Evolutionary conservation across 2,888 invertebrate genomes (phyloP), one percentile per base, ranked within the genome.

Genomic region (Lamellibrachia satsuma): DNA sequence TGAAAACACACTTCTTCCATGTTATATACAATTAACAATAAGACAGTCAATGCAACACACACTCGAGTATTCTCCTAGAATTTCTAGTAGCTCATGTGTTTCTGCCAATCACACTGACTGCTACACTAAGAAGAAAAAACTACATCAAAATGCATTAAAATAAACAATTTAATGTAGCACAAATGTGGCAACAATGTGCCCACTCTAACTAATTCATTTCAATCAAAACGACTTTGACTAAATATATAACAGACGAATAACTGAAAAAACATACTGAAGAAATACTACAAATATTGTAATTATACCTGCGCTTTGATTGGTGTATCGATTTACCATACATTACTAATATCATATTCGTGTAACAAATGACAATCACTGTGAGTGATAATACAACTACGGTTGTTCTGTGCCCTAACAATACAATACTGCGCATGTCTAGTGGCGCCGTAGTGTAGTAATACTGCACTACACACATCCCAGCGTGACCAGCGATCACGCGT

Each of bases 381-480:
- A 75, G 75, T 75, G n/a, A 75, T 22, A 75, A n/a, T 75, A 75
- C 4, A 75, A 75, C 15, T 22, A n/a, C n/a, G 22, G 75, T 75
- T n/a, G 75, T n/a, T 75, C 75, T 15, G 75, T n/a, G 75, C 6
- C 0, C 75, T 75, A 22, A 75, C 22, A 11, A 75, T 22, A 75
- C 22, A 11, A 75, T 22, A 75, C 15, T 75, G 75, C 75, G 75
- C 75, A 75, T 75, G 75, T 75, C 22, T 22, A 22, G 75, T 75
- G 75, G 22, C 75, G 22, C 22, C 75, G n/a, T 22, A 15, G 75
- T 75, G 75, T 75, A 75, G 75, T 22, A 75, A 75, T 75, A 75
- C 75, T 55, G 55, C 60, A 75, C 75, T 75, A 75, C 75, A n/a
- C 75, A 75, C 75, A 75, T 75, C 75, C 75, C 22, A 75, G 75